Evolutionary conservation across 2,113 vertebrate genomes (phyloP), one percentile per base, ranked within the genome.

Genomic region (Anser brachyrhynchus): DNA sequence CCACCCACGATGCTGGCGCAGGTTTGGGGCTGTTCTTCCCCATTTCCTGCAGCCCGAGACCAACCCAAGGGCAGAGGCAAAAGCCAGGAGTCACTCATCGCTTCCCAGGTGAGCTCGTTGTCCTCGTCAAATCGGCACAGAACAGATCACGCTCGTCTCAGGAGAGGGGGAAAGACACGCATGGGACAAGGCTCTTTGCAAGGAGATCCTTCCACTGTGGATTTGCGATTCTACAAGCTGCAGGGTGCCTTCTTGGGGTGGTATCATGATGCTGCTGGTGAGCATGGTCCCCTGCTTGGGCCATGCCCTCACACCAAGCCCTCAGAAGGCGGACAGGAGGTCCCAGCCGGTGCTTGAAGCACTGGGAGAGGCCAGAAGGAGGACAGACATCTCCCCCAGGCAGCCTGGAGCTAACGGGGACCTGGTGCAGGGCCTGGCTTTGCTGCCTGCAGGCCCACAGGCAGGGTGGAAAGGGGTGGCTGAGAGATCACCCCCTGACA

Each of bases 401-500:
- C 7, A 6, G 6, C 8, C 20, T 51, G 35, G 15, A 39, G 41
- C 44, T 62, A 62, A 37, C 0, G 0, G 66, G 62, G 31, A 39
- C 31, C 78, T 67, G 35, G 44, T 55, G 43, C 31, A 57, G 54
- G 19, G 44, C 16, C 52, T 61, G 18, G 9, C 72, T 55, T 55
- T 57, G 54, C 88, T 57, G 46, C 0, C 4, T 22, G 16, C 46
- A 49, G 20, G 8, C 49, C 66, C 31, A 19, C 10, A 57, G 72
- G 26, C 4, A 6, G 54, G 29, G 6, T 33, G 31, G 66, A 23
- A 69, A 65, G 49, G 9, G 2, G 23, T 7, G 46, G 37, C 61
- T 55, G 35, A 33, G 71, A 64, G 16, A 49, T 51, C 54, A 35
- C 1, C 28, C 71, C 70, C 59, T 51, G 64, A 11, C 62, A 65